phyloP scores from a whole-genome alignment of 2,888 invertebrate genomes.

The Andrena marginata region DNA sequence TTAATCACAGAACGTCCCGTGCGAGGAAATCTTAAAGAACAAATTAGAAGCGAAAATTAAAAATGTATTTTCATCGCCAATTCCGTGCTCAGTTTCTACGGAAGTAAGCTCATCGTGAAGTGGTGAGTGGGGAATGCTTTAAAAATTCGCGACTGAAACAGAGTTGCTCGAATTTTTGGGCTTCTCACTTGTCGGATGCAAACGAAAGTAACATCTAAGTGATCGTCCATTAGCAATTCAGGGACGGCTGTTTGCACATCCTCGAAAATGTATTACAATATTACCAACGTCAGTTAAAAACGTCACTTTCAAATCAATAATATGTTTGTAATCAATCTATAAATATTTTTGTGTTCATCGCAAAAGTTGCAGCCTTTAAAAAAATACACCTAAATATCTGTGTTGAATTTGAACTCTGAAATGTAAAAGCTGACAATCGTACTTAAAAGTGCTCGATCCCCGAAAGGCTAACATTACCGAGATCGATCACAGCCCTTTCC shows the following conservation, averaged over 20 bases:
- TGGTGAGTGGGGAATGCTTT: conserved; percentile 21
- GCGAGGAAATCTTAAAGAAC: no score
- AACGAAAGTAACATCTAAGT: not conserved
- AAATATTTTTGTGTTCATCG: not conserved
- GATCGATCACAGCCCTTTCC: not conserved
- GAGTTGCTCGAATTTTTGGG: not conserved
- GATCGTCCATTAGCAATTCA: not conserved
- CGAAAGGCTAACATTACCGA: not conserved
- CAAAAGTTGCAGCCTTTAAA: no score
- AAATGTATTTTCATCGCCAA: not conserved
- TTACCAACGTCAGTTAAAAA: no score
- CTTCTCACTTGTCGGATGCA: not conserved
- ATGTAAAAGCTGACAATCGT: not conserved
- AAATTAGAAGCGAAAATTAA: no score
- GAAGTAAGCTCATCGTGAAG: no score
- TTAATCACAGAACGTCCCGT: no score
- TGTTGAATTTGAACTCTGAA: no score
- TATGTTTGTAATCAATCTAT: not conserved
- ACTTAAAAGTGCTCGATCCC: not conserved
- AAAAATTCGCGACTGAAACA: conserved; percentile 22
- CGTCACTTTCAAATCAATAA: not conserved
- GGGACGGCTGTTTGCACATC: not conserved
- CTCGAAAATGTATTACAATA: no score
- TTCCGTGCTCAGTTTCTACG: no score
- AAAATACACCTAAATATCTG: no score